Conservation (phyloP, 2,797 vertebrate genomes). For the Mus caroli region DNA sequence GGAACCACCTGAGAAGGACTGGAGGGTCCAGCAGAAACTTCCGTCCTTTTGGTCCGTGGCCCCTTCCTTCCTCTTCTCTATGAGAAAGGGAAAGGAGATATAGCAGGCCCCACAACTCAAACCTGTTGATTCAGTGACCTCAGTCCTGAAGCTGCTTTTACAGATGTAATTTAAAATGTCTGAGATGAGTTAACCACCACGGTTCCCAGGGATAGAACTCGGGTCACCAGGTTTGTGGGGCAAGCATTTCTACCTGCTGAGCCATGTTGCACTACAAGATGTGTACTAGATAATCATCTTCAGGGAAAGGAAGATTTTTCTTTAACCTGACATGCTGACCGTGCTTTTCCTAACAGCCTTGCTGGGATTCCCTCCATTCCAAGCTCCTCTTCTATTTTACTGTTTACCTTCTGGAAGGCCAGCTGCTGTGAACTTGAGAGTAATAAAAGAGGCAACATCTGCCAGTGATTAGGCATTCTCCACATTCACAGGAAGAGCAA, state of each 20-base stretch:
- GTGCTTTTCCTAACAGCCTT: slow-evolving; percentile 4
- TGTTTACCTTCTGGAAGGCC: background rate
- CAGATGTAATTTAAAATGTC: background rate
- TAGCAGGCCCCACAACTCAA: background rate
- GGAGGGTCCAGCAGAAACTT: background rate
- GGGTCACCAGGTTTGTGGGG: background rate
- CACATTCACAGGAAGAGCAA: background rate
- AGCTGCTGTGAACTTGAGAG: background rate
- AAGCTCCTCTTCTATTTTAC: background rate
- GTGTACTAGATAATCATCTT: background rate
- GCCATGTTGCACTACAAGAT: background rate
- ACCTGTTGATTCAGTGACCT: background rate
- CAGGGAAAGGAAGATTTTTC: background rate
- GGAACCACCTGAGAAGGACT: background rate
- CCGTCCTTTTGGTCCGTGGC: background rate
- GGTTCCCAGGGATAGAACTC: background rate
- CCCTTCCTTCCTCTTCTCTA: too few relatives aligned
- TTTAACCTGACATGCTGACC: slow-evolving; percentile 13
- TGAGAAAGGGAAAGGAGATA: background rate
- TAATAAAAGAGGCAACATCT: background rate
- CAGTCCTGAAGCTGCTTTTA: background rate
- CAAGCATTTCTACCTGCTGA: background rate
- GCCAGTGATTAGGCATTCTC: background rate
- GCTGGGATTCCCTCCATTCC: background rate
- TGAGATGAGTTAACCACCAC: too few relatives aligned